phyloP scores from a whole-genome alignment of 2,113 vertebrate species.

The Salvator merianae region DNA sequence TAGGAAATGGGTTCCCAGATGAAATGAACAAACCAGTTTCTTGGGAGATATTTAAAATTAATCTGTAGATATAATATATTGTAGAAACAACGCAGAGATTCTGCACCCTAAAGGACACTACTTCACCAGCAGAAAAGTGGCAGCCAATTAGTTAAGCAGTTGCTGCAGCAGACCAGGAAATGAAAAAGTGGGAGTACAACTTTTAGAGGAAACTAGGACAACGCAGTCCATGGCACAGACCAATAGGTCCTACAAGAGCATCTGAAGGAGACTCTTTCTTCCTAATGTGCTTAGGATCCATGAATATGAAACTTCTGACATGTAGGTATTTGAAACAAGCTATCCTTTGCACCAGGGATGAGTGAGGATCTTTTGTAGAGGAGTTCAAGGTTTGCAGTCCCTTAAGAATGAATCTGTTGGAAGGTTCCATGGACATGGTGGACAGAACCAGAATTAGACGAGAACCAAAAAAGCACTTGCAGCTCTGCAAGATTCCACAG shows the following conservation, averaged over 20 bases:
- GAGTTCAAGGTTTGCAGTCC: background rate
- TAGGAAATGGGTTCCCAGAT: conserved; percentile 58
- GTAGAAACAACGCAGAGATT: conserved; percentile 1
- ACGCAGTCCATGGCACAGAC: background rate
- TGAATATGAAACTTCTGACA: background rate
- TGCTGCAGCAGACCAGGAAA: background rate
- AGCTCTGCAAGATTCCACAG: background rate
- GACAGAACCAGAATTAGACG: background rate
- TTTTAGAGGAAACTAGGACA: background rate
- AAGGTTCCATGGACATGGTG: background rate
- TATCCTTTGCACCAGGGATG: background rate
- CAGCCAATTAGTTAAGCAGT: background rate
- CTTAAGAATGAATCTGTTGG: background rate
- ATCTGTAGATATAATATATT: background rate
- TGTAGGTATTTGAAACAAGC: background rate
- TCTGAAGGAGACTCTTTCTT: background rate
- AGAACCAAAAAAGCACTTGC: background rate
- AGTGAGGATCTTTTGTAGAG: background rate
- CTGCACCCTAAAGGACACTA: background rate
- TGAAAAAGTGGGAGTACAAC: no score
- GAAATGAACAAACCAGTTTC: conserved; percentile 53
- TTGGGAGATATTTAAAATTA: conserved; percentile 52
- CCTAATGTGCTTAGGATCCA: background rate
- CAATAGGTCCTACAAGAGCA: background rate
- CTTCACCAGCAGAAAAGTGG: background rate